These are phyloP conservation scores for Pangasius macronema DNA, from an alignment of 2,797 vertebrate species.

Conservation along the genomic window DNA sequence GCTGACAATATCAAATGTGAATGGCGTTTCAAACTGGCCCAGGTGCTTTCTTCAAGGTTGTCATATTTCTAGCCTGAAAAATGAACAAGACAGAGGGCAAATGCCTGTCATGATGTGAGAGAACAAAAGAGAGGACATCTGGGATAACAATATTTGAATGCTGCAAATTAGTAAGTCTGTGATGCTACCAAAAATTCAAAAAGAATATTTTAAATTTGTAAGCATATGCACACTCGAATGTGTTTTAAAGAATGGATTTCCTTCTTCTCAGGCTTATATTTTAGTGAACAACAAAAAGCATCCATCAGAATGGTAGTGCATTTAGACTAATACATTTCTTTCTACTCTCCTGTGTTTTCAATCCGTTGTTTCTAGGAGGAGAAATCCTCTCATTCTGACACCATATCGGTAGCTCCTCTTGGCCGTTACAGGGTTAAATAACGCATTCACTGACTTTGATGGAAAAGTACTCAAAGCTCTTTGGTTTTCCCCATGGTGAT, in stretches of 20 bases:
- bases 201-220: background rate
- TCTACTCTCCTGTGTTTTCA: background rate
- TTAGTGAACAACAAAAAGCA: background rate
- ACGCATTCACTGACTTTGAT: background rate
- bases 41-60: conserved; percentile 36
- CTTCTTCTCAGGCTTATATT: background rate
- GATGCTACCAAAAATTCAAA: background rate
- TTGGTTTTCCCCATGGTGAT: background rate
- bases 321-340: background rate
- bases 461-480: background rate
- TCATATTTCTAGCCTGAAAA: background rate
- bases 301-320: background rate
- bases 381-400: background rate
- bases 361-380: background rate
- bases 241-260: background rate
- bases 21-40: conserved; percentile 12
- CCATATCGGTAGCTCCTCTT: background rate
- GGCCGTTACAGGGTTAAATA: background rate
- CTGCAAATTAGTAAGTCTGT: background rate
- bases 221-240: background rate
- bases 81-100: background rate
- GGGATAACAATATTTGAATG: background rate
- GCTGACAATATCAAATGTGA: background rate
- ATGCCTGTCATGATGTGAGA: conserved; percentile 7
- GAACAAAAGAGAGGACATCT: background rate